Evolutionary conservation across 2,888 invertebrate genomes (phyloP), one percentile per base, ranked within the genome.

Genomic region (Rhodophaea formosa): DNA sequence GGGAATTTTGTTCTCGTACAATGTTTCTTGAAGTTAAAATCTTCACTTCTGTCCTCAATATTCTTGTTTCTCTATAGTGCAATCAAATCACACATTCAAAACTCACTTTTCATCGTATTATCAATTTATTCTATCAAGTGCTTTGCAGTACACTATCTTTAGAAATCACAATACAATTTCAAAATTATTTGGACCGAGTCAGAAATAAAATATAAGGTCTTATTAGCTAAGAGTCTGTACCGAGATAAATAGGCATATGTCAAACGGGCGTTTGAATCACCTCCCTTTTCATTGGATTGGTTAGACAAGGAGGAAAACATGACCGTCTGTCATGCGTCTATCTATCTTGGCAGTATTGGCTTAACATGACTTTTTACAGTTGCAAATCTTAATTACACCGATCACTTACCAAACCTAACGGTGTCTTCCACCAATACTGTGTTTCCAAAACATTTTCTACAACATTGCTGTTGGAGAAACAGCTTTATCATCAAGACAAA

Each of bases 291-390:
- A n/a, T n/a, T n/a, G n/a, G 2, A 23, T 3, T 23, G 5, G 5
- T 23, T 3, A 3, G 23, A 23, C 23, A 23, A 23, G 23, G 23
- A 3, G 5, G 5, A 23, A 2, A 23, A 23, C 5, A 23, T 23
- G 23, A 5, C 23, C 23, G 23, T 23, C 5, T 23, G 23, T 3
- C 23, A 23, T 23, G 23, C 23, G 23, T 23, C 23, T 23, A 3
- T 5, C 3, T 23, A 23, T 23, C 23, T 3, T 3, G 3, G 23
- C 5, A 23, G 23, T 23, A 3, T 52, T 53, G 55, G 56, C 52
- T 56, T 56, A 56, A 17, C 23, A 49, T 51, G 54, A 55, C 58
- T 55, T 58, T 55, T 49, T 51, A 58, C 54, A 55, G 32, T 17
- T 35, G 14, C 46, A 54, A 51, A 57, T 57, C 57, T 51, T 51